Conservation (phyloP, 2,113 vertebrate genomes). For the Pygoscelis antarcticus region DNA sequence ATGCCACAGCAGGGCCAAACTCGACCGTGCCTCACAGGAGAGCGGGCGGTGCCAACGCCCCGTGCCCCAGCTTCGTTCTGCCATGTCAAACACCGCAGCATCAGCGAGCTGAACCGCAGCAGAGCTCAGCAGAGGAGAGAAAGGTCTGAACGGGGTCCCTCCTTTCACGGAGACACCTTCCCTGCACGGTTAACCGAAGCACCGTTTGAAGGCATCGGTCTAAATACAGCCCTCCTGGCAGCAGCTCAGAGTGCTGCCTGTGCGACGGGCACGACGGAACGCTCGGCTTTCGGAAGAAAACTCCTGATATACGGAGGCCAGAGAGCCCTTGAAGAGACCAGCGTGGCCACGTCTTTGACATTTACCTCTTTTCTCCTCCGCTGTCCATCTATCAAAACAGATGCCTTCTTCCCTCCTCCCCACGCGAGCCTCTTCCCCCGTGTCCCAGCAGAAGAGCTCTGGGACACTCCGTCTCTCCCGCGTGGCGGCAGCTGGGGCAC, state of each 20-base stretch:
- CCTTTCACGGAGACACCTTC: neutral
- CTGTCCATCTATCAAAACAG: neutral
- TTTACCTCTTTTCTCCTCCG: neutral
- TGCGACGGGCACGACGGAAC: accelerated
- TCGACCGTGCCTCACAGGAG: accelerated
- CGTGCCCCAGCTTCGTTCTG: accelerated
- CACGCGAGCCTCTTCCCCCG: accelerated
- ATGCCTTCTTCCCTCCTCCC: neutral
- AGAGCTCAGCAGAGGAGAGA: no score
- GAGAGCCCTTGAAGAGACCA: neutral
- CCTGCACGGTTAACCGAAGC: accelerated
- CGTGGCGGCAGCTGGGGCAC: neutral
- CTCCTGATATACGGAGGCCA: neutral
- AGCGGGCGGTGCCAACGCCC: accelerated
- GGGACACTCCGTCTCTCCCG: neutral
- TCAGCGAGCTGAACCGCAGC: neutral
- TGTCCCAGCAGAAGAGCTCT: neutral
- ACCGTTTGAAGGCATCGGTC: neutral
- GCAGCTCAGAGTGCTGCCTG: no score
- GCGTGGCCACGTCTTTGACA: accelerated
- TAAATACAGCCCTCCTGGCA: neutral
- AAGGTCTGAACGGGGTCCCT: no score
- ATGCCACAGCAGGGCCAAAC: neutral
- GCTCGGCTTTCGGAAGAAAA: neutral
- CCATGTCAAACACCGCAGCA: accelerated